Evolutionary conservation across 2,113 vertebrate genomes (phyloP).

Genomic region (Chaetodon trifascialis): DNA sequence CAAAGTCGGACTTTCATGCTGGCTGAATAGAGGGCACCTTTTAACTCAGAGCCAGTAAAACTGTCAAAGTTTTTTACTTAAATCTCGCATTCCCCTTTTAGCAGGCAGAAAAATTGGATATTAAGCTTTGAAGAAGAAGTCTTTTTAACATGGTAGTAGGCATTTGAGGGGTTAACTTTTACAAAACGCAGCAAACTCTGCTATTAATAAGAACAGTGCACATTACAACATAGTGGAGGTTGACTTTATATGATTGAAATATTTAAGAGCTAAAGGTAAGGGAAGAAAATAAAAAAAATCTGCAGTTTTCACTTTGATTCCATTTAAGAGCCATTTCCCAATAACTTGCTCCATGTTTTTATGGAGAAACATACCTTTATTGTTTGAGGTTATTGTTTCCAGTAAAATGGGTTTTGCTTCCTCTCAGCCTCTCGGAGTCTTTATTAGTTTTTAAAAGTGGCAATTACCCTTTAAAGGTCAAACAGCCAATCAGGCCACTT

Average conservation of each 20-base stretch:
- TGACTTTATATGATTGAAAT: constrained; percentile 71
- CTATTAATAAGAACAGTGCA: constrained; percentile 62
- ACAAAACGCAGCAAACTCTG: constrained; percentile 43
- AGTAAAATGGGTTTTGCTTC: constrained; percentile 74
- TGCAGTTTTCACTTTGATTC: constrained; percentile 61
- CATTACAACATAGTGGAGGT: constrained; percentile 47
- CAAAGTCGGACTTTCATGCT: constrained; percentile 74
- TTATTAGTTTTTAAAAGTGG: constrained; percentile 81
- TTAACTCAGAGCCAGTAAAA: constrained; percentile 72
- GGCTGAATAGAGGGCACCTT: constrained; percentile 69
- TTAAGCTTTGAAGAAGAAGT: constrained; percentile 43
- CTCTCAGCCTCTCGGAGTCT: constrained; percentile 70
- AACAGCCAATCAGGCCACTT: constrained; percentile 79
- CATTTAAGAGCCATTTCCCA: constrained; percentile 67
- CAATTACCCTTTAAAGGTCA: constrained; percentile 87
- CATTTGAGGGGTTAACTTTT: constrained; percentile 47
- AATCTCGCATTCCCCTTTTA: constrained; percentile 62
- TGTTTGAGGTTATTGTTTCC: constrained; percentile 77
- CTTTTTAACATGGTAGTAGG: constrained; percentile 16
- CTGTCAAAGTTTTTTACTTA: constrained; percentile 60
- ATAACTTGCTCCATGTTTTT: constrained; percentile 70
- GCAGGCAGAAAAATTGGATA: constrained; percentile 47
- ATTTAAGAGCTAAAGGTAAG: constrained; percentile 63
- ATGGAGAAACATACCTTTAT: constrained; percentile 79
- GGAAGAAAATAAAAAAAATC: constrained; percentile 44